Percentiles rank a stretch among this genome's conserved stretches.
phyloP scores from a whole-genome alignment of 2,113 vertebrate species.

The Polyodon spathula region DNA sequence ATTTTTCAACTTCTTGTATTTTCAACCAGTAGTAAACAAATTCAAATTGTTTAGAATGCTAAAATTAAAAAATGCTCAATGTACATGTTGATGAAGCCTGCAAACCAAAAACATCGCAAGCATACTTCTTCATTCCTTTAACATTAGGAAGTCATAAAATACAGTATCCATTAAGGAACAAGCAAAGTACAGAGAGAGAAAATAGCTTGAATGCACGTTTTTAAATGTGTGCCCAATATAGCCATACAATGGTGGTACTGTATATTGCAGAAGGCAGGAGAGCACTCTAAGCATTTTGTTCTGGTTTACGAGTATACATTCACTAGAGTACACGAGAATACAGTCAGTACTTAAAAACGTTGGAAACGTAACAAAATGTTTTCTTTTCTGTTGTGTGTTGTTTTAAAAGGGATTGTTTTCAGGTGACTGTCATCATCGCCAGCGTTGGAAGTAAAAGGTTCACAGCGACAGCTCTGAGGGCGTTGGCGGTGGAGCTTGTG shows the following conservation, averaged over 20 bases:
- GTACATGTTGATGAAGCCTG: too few species aligned
- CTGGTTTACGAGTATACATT: constrained; percentile 11
- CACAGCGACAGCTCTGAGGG: constrained; percentile 12
- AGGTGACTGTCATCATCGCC: constrained; percentile 21
- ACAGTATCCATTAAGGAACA: constrained; percentile 22
- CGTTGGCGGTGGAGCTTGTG: constrained; percentile 4
- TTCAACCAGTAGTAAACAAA: too few species aligned
- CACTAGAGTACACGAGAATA: constrained; percentile 23
- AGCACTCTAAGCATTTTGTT: constrained; percentile 11
- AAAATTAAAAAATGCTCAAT: too few species aligned
- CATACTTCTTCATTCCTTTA: constrained; percentile 7
- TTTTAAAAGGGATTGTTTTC: constrained; percentile 14
- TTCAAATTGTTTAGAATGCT: too few species aligned
- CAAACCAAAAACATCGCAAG: too few species aligned
- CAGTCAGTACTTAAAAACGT: constrained; percentile 20
- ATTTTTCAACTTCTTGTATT: too few species aligned
- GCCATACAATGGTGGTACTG: constrained; percentile 8
- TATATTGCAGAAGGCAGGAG: constrained; percentile 6
- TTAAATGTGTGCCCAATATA: constrained; percentile 12
- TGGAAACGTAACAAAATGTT: not conserved
- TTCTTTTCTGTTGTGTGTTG: not conserved
- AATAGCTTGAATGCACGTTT: constrained; percentile 14
- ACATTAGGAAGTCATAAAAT: constrained; percentile 21
- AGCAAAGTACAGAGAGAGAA: constrained; percentile 22
- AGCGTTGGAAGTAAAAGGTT: constrained; percentile 26